Conservation (phyloP, 2,113 vertebrate genomes). For the Nycticryphes semicollaris region DNA sequence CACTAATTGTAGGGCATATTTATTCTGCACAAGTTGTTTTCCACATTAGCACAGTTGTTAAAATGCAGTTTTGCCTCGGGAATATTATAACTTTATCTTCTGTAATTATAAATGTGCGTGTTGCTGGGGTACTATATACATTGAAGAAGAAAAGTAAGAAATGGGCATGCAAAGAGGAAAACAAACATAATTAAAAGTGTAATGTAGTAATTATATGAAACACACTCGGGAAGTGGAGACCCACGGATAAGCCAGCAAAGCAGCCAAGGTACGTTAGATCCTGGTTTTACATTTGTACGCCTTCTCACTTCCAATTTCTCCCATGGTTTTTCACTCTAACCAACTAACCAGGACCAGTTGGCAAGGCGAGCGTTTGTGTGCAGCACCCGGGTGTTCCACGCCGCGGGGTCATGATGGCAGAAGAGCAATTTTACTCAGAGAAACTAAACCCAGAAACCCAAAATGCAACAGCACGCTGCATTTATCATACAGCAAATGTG, state of each 20-base stretch:
- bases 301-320: slow-evolving; percentile 57
- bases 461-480: neutral
- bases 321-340: slow-evolving; percentile 66
- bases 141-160: neutral
- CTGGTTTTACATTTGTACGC: slow-evolving; percentile 42
- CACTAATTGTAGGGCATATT: slow-evolving; percentile 76
- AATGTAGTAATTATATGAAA: neutral
- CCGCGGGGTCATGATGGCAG: neutral
- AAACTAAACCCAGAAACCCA: neutral
- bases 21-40: slow-evolving; percentile 71
- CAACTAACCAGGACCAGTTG: slow-evolving; percentile 61
- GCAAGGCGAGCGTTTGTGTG: slow-evolving; percentile 48
- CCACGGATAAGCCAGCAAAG: neutral
- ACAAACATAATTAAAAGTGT: slow-evolving; percentile 47
- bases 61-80: slow-evolving; percentile 65
- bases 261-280: neutral
- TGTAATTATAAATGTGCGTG: slow-evolving; percentile 64
- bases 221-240: neutral
- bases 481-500: neutral
- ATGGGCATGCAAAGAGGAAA: slow-evolving; percentile 7
- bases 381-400: slow-evolving; percentile 24
- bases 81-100: slow-evolving; percentile 65
- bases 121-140: slow-evolving; percentile 3
- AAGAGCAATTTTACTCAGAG: neutral
- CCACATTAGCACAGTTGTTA: slow-evolving; percentile 66